Conservation (phyloP, 1,140 invertebrate genomes). For the Chironomus striatipennis region DNA sequence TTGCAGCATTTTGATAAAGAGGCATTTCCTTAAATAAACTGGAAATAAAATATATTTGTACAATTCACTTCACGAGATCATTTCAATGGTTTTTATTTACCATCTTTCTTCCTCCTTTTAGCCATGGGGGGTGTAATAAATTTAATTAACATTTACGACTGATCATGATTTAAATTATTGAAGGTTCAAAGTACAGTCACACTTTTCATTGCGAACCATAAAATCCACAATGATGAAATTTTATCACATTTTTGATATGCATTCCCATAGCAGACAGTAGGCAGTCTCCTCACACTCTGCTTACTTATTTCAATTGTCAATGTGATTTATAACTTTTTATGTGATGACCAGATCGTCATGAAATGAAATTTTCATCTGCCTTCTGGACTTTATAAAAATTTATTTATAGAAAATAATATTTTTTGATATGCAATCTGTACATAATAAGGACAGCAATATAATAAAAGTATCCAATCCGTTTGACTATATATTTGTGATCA, state of each 20-base stretch:
- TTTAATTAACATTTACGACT: slow-evolving; percentile 20
- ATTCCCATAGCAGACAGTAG: not conserved
- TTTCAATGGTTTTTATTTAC: not conserved
- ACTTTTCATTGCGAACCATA: not conserved
- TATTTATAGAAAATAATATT: too few relatives aligned
- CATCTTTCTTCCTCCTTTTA: too few relatives aligned
- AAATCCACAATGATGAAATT: not conserved
- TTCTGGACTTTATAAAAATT: not conserved
- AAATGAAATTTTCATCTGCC: not conserved
- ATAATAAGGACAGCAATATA: too few relatives aligned
- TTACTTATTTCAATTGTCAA: not conserved
- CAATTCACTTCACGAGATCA: slow-evolving; percentile 9
- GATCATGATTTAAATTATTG: not conserved
- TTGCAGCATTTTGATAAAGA: slow-evolving; percentile 9
- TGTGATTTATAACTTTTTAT: not conserved
- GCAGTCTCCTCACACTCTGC: not conserved
- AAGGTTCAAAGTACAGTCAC: not conserved
- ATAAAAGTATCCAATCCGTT: too few relatives aligned
- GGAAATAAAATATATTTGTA: slow-evolving; percentile 20
- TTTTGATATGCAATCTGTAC: too few relatives aligned
- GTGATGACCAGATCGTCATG: not conserved
- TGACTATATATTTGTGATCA: too few relatives aligned
- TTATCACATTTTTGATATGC: not conserved
- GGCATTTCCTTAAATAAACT: not conserved
- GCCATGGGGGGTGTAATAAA: not conserved